These are phyloP conservation scores for Ptychodera flava DNA, from an alignment of 35 echinoderm and acorn worm species.

Conservation along the genomic window DNA sequence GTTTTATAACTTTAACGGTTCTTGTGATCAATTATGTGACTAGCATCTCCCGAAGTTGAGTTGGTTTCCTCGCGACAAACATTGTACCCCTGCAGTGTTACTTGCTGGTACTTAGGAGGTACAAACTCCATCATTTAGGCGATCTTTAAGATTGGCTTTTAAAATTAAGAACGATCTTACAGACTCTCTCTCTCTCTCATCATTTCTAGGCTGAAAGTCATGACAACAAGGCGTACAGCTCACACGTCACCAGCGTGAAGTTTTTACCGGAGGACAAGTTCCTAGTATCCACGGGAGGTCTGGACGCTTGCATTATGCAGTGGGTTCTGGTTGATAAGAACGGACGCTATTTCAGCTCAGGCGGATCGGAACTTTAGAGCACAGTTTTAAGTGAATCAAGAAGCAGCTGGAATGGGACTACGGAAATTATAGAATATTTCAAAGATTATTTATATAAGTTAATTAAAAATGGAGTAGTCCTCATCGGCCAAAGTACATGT, in stretches of 20 bases:
- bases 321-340: conserved; percentile 56
- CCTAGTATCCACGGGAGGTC: conserved; percentile 50
- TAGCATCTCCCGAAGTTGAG: too few relatives aligned
- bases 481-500: too few relatives aligned
- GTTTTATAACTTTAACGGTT: too few relatives aligned
- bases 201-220: conserved; percentile 37
- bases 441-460: too few relatives aligned
- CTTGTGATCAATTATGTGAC: too few relatives aligned
- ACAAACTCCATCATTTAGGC: not conserved
- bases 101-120: not conserved
- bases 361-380: not conserved
- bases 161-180: not conserved
- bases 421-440: too few relatives aligned
- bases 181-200: not conserved
- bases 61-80: too few relatives aligned
- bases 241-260: conserved; percentile 40
- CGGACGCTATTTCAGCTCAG: not conserved
- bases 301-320: conserved; percentile 63
- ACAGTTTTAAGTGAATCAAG: too few relatives aligned
- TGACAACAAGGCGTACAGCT: conserved; percentile 65
- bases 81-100: not conserved
- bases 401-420: too few relatives aligned
- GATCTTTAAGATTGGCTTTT: not conserved
- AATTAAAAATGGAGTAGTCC: too few relatives aligned
- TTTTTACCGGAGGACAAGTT: conserved; percentile 54